Base-by-base conservation (phyloP, 1,140 invertebrate genomes). In the Battus philenor region DNA sequence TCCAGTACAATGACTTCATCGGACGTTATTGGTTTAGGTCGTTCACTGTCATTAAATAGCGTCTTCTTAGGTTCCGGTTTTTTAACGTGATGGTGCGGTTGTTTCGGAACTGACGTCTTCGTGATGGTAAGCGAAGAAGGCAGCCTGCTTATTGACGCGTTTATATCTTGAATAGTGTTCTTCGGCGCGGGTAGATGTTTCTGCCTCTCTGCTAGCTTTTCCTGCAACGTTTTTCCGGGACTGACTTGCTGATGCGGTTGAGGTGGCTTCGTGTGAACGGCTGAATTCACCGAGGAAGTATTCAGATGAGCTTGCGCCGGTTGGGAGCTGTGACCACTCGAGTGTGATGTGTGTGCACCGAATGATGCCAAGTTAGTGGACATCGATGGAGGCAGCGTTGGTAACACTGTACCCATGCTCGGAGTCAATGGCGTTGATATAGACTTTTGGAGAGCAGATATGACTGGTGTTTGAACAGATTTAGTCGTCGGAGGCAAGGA, bases 151-250 rank as follows among this genome's bases (percentile, higher is more conserved):
- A 86, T 76, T 15, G 81, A 86, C 1, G 80, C 70, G 15, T 58
- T 75, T 17, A 84, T 73, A 6, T 82, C 81, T 9, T 65, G 64
- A 0, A 50, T 4, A 31, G 61, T n/a, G 16, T 17, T 38, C 44
- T 68, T 67, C 2, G 68, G 44, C 6, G 59, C 58, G 0, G 80
- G 80, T 39, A 76, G 53, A 41, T 71, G 68, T 41, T 90, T 90
- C 58, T 90, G 88, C 15, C 87, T 79, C 49, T 90, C 89, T 0
- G 89, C 89, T 29, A 90, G 63, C 72, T 90, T 90, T 59, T 90
- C 88, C 47, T 90, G 89, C 26, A 90, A 54, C 1, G 89, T 90
- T 74, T 90, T 90, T 8, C 86, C 86, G 0, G 88, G 86, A 56
- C 87, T 89, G 4, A 70, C 60, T 54, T 83, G 79, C 48, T 82